phyloP scores from a whole-genome alignment of 2,797 vertebrate genomes.

The Xenopus petersii region DNA sequence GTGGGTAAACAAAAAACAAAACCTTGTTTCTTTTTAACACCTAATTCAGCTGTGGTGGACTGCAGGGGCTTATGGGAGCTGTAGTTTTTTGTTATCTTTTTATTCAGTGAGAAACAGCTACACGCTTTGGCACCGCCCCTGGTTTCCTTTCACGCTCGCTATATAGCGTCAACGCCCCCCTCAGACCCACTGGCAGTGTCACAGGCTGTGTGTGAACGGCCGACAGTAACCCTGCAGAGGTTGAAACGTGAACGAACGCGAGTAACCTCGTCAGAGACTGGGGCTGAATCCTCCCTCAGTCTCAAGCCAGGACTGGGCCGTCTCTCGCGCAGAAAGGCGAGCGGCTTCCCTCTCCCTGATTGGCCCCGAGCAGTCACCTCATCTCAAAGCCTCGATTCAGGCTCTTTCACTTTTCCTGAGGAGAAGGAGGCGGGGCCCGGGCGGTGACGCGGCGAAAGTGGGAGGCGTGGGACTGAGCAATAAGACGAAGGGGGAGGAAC shows the following conservation, averaged over 20 bases:
- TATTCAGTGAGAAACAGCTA: too few species aligned
- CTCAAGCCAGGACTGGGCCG: conserved; percentile 34
- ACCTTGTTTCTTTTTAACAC: too few species aligned
- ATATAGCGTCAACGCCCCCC: too few species aligned
- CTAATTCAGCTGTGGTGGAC: too few species aligned
- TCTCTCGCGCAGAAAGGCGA: conserved; percentile 57
- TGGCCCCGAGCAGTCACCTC: conserved; percentile 90
- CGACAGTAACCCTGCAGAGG: conserved; percentile 56
- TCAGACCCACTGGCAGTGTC: too few species aligned
- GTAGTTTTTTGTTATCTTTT: too few species aligned
- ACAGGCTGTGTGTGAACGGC: conserved; percentile 34
- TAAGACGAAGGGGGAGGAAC: background rate
- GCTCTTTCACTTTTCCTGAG: conserved; percentile 53
- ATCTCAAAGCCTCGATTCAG: conserved; percentile 74
- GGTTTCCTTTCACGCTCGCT: too few species aligned
- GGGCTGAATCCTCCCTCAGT: conserved; percentile 16
- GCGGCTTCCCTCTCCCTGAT: conserved; percentile 70
- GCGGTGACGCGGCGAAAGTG: background rate
- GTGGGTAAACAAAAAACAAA: too few species aligned
- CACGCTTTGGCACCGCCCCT: too few species aligned
- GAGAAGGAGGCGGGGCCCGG: conserved; percentile 45
- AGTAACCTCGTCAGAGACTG: conserved; percentile 70
- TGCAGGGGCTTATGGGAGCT: too few species aligned
- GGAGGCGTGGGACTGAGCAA: conserved; percentile 1
- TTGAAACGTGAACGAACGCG: conserved; percentile 60